phyloP scores from a whole-genome alignment of 2,113 vertebrate genomes.

The Campylorhamphus procurvoides region DNA sequence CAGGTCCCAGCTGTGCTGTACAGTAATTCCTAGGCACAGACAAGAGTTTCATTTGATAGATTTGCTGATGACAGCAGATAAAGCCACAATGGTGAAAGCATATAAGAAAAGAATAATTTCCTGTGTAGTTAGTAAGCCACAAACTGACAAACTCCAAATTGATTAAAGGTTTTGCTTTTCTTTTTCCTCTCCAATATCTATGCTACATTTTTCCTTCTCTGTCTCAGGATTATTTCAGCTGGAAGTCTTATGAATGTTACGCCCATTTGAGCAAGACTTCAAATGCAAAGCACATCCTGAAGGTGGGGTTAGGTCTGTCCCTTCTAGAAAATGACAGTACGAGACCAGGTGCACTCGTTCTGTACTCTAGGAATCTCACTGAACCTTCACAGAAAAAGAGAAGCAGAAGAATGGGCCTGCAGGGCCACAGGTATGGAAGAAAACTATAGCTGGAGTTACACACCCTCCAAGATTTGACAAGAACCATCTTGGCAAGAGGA shows the following conservation, averaged over 20 bases:
- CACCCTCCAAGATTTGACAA: slow-evolving; percentile 72
- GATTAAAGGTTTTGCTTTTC: background rate
- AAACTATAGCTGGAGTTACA: slow-evolving; percentile 58
- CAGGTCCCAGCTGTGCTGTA: background rate
- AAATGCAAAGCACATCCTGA: background rate
- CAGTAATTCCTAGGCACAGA: background rate
- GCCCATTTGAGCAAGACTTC: slow-evolving; percentile 60
- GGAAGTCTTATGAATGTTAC: slow-evolving; percentile 72
- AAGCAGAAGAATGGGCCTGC: slow-evolving; percentile 21
- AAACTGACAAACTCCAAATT: background rate
- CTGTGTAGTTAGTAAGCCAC: background rate
- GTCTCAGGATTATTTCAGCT: slow-evolving; percentile 82
- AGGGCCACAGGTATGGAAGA: background rate
- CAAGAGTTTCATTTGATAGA: background rate
- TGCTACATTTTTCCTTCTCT: background rate
- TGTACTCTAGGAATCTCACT: slow-evolving; percentile 82
- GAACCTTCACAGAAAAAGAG: slow-evolving; percentile 25
- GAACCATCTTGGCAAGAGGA: slow-evolving; percentile 65
- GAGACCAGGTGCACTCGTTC: slow-evolving; percentile 73
- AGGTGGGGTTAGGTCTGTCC: slow-evolving; percentile 23
- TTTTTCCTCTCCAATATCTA: background rate
- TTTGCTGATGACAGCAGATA: background rate
- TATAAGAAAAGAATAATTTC: background rate
- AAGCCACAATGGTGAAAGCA: background rate
- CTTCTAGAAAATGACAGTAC: slow-evolving; percentile 85